Evolutionary conservation across 1,140 invertebrate species (phyloP).

Genomic region (Proctacanthus coquilletti): DNA sequence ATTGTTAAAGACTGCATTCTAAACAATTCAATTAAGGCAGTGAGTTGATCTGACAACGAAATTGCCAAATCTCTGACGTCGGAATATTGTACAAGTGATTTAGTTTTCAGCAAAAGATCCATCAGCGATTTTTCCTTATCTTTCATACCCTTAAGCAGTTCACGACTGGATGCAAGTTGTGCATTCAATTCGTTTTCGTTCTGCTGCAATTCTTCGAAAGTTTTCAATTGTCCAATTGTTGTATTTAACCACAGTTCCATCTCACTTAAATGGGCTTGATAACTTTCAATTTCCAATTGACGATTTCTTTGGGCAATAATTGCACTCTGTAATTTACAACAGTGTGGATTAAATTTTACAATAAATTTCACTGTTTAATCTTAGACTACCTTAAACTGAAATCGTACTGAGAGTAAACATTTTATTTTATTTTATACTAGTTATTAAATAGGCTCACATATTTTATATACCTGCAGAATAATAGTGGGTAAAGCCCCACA

Average conservation of each 20-base stretch:
- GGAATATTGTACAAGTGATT: conserved; percentile 18
- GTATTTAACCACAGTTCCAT: conserved; percentile 43
- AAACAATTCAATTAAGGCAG: conserved; percentile 20
- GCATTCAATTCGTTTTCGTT: conserved; percentile 19
- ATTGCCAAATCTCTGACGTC: conserved; percentile 25
- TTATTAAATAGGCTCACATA: too few relatives aligned
- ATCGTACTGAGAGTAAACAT: too few relatives aligned
- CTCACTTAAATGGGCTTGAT: conserved; percentile 43
- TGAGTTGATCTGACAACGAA: conserved; percentile 21
- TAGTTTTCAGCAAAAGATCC: conserved; percentile 22
- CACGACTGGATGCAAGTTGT: conserved; percentile 21
- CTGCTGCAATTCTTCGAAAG: conserved; percentile 17
- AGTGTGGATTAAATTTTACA: too few relatives aligned
- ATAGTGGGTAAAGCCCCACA: too few relatives aligned
- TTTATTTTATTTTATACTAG: too few relatives aligned
- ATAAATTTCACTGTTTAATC: too few relatives aligned
- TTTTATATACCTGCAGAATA: too few relatives aligned
- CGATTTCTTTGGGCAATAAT: conserved; percentile 36
- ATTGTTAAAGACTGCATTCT: conserved; percentile 24
- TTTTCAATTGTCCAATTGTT: conserved; percentile 19
- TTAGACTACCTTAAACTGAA: too few relatives aligned
- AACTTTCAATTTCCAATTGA: conserved; percentile 38
- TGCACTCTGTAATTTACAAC: conserved; percentile 29
- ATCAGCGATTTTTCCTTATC: conserved; percentile 25
- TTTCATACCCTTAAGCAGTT: conserved; percentile 20